Evolutionary conservation across 2,797 vertebrate genomes (phyloP), one percentile per base, ranked within the genome.

Genomic region (Protosalanx chinensis): DNA sequence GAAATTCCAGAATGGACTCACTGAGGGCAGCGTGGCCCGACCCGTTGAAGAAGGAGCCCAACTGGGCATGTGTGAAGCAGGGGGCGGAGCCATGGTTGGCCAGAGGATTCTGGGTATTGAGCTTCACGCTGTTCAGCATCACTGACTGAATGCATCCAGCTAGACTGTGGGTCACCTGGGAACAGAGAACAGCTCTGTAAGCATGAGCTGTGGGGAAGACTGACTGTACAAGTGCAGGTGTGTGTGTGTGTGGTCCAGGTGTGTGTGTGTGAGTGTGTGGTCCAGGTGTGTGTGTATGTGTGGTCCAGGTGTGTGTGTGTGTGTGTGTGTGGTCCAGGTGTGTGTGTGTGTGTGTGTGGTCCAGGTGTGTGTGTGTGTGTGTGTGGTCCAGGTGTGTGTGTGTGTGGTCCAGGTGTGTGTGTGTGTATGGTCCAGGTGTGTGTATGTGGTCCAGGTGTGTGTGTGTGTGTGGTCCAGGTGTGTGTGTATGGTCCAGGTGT

Each of bases 11-110:
- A 46, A 46, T 8, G 41, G 41, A 70, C 91, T 86, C 84, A 98
- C 97, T 93, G 37, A 98, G 89, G 41, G 91, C 91, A 35, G 94
- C 94, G 27, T 93, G 95, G 74, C 96, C 97, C 15, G 89, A 95
- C 79, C 96, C 96, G 4, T 95, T 93, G 78, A 98, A 98, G 88
- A 93, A 95, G 51, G 93, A 94, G 79, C 97, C 97, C 1, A 92
- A 84, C 83, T 98, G 94, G 46, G 88, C 92, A 0, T 64, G 82
- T 1, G 64, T 79, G 67, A 95, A 98, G 87, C 97, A 98, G 77
- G 90, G 90, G 68, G 87, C 88, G n/a, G 94, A 91, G 12, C 90
- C 87, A 51, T 91, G 89, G 23, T 88, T 79, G 0, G 94, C 93
- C 1, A 82, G 6, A 0, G 93, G 89, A 20, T 65, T 88, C n/a